These are phyloP conservation scores for Podocnemis expansa DNA, from an alignment of 2,113 vertebrate species.

Conservation along the genomic window DNA sequence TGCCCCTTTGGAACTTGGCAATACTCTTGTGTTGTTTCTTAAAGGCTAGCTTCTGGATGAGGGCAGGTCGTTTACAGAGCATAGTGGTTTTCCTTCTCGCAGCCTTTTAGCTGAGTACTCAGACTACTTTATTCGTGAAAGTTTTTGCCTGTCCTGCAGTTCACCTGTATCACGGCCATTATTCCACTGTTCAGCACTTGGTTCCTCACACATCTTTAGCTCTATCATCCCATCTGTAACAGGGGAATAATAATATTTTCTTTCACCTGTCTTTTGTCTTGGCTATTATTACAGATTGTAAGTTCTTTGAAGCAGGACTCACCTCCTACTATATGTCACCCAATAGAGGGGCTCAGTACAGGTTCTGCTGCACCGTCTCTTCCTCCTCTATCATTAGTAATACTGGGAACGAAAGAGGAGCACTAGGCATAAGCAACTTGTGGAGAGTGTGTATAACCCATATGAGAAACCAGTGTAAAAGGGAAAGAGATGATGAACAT, in stretches of 20 bases:
- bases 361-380: not conserved
- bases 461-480: not conserved
- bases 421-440: not conserved
- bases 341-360: fast-evolving
- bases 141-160: too few species aligned
- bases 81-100: not conserved
- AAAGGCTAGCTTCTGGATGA: not conserved
- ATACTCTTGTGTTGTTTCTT: not conserved
- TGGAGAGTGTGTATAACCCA: not conserved
- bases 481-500: slow-evolving; percentile 50
- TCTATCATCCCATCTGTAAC: not conserved
- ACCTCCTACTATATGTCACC: not conserved
- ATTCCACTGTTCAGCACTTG: not conserved
- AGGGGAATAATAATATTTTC: not conserved
- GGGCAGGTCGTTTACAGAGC: not conserved
- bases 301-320: not conserved
- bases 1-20: too few species aligned
- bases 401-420: not conserved
- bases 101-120: not conserved
- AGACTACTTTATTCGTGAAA: not conserved
- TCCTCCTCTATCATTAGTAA: not conserved
- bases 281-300: not conserved
- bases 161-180: not conserved
- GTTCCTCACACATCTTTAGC: not conserved
- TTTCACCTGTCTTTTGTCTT: not conserved